Evolutionary conservation across 2,797 vertebrate species (phyloP).

Genomic region (Sebastes oblongus): DNA sequence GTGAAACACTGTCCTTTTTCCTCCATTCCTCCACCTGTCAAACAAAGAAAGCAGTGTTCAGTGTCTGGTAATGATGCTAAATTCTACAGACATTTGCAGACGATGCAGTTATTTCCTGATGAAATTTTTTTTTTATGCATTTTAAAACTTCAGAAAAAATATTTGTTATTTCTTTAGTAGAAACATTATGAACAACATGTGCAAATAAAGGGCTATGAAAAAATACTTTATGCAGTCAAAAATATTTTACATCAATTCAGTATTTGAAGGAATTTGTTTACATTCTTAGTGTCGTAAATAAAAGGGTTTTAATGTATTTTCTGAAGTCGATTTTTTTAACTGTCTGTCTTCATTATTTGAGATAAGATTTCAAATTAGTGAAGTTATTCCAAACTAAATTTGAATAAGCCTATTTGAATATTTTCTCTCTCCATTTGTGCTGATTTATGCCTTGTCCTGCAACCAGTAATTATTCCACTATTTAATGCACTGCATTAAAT

Average conservation of each 20-base stretch:
- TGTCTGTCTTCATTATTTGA: not conserved
- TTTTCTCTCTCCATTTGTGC: not conserved
- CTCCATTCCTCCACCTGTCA: not conserved
- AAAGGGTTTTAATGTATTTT: not conserved
- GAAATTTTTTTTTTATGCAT: not conserved
- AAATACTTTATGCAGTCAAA: not conserved
- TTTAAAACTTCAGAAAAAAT: not conserved
- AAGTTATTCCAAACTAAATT: not conserved
- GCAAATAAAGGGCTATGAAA: not conserved
- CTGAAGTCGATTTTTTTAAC: not conserved
- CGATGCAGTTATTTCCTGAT: not conserved
- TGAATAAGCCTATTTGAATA: not conserved
- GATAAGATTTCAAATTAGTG: not conserved
- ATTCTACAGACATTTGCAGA: not conserved
- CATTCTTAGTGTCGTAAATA: not conserved
- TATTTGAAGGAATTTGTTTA: not conserved
- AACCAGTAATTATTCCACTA: not conserved
- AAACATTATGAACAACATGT: not conserved
- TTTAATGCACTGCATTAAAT: not conserved
- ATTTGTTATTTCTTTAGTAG: not conserved
- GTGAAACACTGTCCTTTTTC: not conserved
- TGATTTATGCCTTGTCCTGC: not conserved
- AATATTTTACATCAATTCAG: not conserved
- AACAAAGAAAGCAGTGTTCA: not conserved
- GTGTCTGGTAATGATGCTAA: not conserved